Base-by-base conservation (phyloP, 64 coral and sea anemone genomes). In the Platygyra sinensis region DNA sequence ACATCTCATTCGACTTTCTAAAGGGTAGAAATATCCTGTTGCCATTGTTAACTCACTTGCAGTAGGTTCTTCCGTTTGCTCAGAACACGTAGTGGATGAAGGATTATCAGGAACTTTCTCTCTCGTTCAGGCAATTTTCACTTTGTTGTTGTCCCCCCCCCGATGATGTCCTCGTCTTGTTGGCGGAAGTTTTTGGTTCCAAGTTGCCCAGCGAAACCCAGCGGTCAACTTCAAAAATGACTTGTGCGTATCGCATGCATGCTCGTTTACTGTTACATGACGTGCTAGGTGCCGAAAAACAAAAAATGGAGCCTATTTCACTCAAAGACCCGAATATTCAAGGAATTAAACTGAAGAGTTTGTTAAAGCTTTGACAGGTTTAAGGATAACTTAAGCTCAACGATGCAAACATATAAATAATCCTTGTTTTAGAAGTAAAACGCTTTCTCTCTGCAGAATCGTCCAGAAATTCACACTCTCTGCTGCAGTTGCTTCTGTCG, bases 301-400 rank as follows among this genome's bases (percentile, higher is more conserved):
- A 38, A 29, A 82, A 94, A 96, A 96, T 96, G 94, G 94, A 90
- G 90, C 94, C 94, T 25, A 96, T 96, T 81, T 93, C 91, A 25
- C 87, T 96, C 0, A 89, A 89, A 75, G 94, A 96, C 51, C 88
- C 73, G 16, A 93, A 96, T 29, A 67, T 96, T 10, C 65, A 88
- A 73, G 32, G 46, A 19, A 15, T 93, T n/a, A n/a, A 33, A 89
- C 91, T 22, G 87, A 80, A 72, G 74, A 93, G 30, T 88, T 96
- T 50, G 75, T 96, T 10, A 85, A 80, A 50, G 49, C 25, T 52
- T 27, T 91, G 42, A 93, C 94, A 51, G 75, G 75, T 28, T 93
- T 96, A 65, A 96, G 93, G 87, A 90, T 91, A 60, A 61, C 59
- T 60, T 3, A 4, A 49, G 10, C 25, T 72, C 73, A 74, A 39